Conservation (phyloP, 2,113 vertebrate species). For the Ceyx cyanopectus region DNA sequence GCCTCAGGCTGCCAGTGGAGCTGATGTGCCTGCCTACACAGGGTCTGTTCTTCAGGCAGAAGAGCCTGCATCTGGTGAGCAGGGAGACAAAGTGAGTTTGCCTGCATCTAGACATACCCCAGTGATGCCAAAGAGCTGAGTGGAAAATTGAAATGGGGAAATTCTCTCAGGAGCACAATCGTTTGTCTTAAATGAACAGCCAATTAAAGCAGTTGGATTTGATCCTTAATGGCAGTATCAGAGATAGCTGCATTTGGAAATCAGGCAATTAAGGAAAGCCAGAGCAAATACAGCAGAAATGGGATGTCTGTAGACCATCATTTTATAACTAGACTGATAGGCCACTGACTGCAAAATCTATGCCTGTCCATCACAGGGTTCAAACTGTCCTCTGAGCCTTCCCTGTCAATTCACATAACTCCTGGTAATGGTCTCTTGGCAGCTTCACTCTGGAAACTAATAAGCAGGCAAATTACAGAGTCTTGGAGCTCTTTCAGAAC, state of each 20-base stretch:
- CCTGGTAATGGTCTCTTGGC: slow-evolving; percentile 59
- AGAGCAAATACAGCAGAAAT: background rate
- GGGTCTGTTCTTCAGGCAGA: background rate
- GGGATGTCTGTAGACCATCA: background rate
- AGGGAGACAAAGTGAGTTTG: background rate
- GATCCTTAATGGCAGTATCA: background rate
- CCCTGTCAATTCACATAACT: slow-evolving; percentile 56
- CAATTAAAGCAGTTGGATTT: background rate
- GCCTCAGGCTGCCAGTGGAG: background rate
- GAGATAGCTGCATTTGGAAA: background rate
- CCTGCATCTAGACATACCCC: background rate
- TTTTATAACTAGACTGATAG: slow-evolving; percentile 10
- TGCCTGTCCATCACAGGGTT: slow-evolving; percentile 31
- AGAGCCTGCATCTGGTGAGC: background rate
- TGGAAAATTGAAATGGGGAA: background rate
- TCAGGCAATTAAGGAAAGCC: background rate
- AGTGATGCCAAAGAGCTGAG: background rate
- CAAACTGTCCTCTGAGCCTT: slow-evolving; percentile 44
- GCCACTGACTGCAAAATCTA: slow-evolving; percentile 22
- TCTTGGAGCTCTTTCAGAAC: slow-evolving; percentile 63
- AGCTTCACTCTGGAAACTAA: slow-evolving; percentile 46
- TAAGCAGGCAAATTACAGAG: slow-evolving; percentile 42
- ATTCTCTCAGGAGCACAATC: background rate
- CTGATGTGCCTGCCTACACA: background rate
- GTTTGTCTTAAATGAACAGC: background rate